Base-by-base conservation (phyloP, 2,113 vertebrate species). In the Columba livia region DNA sequence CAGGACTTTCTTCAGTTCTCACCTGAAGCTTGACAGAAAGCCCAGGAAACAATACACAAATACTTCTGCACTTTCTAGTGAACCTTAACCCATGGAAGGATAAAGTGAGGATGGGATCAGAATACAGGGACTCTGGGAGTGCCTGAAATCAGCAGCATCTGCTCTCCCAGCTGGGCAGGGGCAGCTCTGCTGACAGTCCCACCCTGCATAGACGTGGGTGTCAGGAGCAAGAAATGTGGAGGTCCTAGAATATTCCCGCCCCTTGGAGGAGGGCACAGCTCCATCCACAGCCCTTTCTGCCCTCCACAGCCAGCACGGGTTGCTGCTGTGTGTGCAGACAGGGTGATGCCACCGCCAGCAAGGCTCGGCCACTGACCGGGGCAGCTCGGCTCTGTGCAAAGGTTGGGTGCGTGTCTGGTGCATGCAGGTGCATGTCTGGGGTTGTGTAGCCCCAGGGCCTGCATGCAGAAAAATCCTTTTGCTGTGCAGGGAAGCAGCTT, bases 1-100 rank as follows among this genome's bases (percentile, higher is more conserved):
- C 92, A 89, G 87, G 75, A 84, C 83, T 96, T 93, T 93, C 91
- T 95, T 93, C 77, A 73, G 71, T 92, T 91, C 88, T 92, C 84
- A 90, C 88, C 89, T 95, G 71, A 31, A 83, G 91, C 69, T 50
- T 96, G 94, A 96, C 89, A 89, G 78, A 78, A 95, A 89, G 84
- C 80, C 69, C 38, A 5, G 79, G 85, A 61, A 96, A 93, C 34
- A 87, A 79, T 51, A 65, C 32, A 87, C 88, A 74, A 85, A 75
- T 16, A 62, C 11, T 79, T 80, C n/a, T 85, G 57, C 62, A 40
- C 91, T 73, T 81, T 85, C 75, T 58, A 70, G 62, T 83, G 74
- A 93, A 53, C 93, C 51, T 91, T 64, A 62, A 87, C 73, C 66
- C 18, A 1, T 3, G 2, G 62, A 47, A 70, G 74, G 67, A 51